phyloP scores from a whole-genome alignment of 2,797 vertebrate species.

The Dendrocincla tyrannina region DNA sequence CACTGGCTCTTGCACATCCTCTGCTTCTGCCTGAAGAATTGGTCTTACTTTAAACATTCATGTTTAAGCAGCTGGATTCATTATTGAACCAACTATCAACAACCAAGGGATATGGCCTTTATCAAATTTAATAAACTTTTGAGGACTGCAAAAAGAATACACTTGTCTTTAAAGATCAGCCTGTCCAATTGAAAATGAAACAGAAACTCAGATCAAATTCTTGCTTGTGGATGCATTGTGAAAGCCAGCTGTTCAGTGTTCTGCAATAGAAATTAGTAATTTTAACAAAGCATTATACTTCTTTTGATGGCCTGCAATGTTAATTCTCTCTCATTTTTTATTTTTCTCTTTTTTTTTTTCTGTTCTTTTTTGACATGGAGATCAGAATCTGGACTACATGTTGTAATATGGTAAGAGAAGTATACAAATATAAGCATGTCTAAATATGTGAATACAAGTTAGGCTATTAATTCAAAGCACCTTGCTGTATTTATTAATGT shows the following conservation, averaged over 20 bases:
- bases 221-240: neutral
- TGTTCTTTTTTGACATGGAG: neutral
- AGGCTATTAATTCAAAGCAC: slow-evolving; percentile 55
- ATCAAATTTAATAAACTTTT: slow-evolving; percentile 57
- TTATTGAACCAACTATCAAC: slow-evolving; percentile 32
- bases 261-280: slow-evolving; percentile 20
- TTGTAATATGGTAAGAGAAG: neutral
- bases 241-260: slow-evolving; percentile 12
- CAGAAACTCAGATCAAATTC: slow-evolving; percentile 10
- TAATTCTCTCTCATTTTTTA: neutral
- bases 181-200: slow-evolving; percentile 21
- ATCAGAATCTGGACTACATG: neutral
- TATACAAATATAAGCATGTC: slow-evolving; percentile 36
- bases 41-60: slow-evolving; percentile 3
- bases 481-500: slow-evolving; percentile 67
- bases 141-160: slow-evolving; percentile 28
- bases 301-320: neutral
- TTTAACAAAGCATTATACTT: neutral
- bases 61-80: slow-evolving; percentile 5
- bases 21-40: neutral
- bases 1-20: neutral
- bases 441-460: slow-evolving; percentile 67
- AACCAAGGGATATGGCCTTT: slow-evolving; percentile 23
- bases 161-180: slow-evolving; percentile 38
- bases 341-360: neutral